Conservation (phyloP, 1,140 invertebrate species). For the Bombyx mori region ASM3026992v2 NC_085111.1:13643001-13643500, state of each 20-base stretch:
- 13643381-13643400: too few species aligned
- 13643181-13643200: constrained; percentile 23
- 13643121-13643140: constrained; percentile 43
- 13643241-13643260: constrained; percentile 72
- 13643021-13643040: too few species aligned
- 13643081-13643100: not conserved
- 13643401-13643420: too few species aligned
- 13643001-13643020: too few species aligned
- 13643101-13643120: constrained; percentile 44
- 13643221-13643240: constrained; percentile 24
- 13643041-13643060: too few species aligned
- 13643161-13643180: constrained; percentile 16
- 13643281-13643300: constrained; percentile 84
- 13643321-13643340: not conserved
- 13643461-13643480: too few species aligned
- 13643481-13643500: too few species aligned
- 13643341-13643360: not conserved
- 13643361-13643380: too few species aligned
- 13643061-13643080: not conserved
- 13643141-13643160: constrained; percentile 40
- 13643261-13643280: constrained; percentile 78
- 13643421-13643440: too few species aligned
- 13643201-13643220: constrained; percentile 25
- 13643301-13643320: not conserved
- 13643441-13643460: not conserved